Base-by-base conservation (phyloP, 1,140 invertebrate genomes). In the Tetragonula clypearis region DNA sequence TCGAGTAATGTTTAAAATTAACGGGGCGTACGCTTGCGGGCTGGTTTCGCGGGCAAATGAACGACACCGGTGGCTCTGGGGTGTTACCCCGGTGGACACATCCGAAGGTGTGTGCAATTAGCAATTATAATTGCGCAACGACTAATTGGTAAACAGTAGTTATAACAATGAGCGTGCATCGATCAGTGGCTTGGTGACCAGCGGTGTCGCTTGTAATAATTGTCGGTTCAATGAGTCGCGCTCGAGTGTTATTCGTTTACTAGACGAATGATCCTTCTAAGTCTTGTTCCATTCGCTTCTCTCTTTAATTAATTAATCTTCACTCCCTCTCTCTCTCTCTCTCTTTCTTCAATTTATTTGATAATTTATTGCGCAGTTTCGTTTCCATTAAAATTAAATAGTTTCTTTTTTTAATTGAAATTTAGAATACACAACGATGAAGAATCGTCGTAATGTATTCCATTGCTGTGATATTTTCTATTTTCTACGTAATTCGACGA, bases 81-180 rank as follows among this genome's bases (percentile, higher is more conserved):
- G 53, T 3, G 53, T 56, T 49, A 60, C 26, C 35, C 71, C 41
- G 41, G 26, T 49, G 21, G 41, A n/a, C 75, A 65, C n/a, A 41
- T 83, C 30, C 79, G 49, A 26, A 80, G 26, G 26, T 65, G 53
- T 35, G 62, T 82, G 58, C 74, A 89, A 89, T 89, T 88, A 88
- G 78, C 87, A 89, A 89, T 89, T 89, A 89, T 89, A 88, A 89
- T 89, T 84, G 68, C 35, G 65, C 82, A 41, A 71, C 65, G 74
- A 60, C 86, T 90, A 90, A 90, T 90, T 90, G 83, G 87, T 87
- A 87, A 90, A 90, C 79, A 89, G 79, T 85, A 85, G 65, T 89
- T 89, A 90, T 87, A 90, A 90, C 85, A 84, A 87, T 55, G 65
- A 35, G 49, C 81, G 71, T 72, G 41, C 60, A 87, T 90, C 86